Base-by-base conservation (phyloP, 2,113 vertebrate genomes). In the Clinocottus analis region DNA sequence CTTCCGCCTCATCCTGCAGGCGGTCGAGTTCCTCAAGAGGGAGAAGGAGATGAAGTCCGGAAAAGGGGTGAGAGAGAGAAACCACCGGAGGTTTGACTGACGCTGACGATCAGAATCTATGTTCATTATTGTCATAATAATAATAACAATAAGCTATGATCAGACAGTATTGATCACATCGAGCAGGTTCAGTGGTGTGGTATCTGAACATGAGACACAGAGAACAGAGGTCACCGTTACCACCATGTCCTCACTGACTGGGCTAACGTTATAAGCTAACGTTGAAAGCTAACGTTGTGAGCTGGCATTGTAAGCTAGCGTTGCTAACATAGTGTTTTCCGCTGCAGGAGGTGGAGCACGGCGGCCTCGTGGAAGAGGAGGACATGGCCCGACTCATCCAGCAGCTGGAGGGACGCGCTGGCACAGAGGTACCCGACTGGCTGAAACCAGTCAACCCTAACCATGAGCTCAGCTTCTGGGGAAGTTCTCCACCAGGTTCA, bases 1-100 rank as follows among this genome's bases (percentile, higher is more conserved):
- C 94, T 99, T 96, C 93, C 95, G 98, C 5, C 96, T 96, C 59
- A 97, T 99, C 56, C 96, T 99, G 53, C 97, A 99, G 91, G 98
- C 98, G 16, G 95, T 99, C 77, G 97, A 99, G 81, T 89, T 97
- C 84, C 92, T 99, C 71, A 99, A 98, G 89, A 95, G 91, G 86
- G 97, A 96, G 75, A 96, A 93, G 84, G 95, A 95, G 88, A 89
- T 85, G 65, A 95, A 97, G 92, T 96, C 94, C 14, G 96, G 95
- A 70, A 93, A 90, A 95, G 63, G 91, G 95, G 98, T 99, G 80
- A 86, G 86, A 65, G 27, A 67, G 19, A 66, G 7, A 7, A 13
- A 55, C 23, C 45, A 2, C 17, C 17, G 19, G 45, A 49, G 17
- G 7, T 49, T 19, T 49, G 17, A 49, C 19, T 23, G 19, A 53